phyloP scores from a whole-genome alignment of 2,113 vertebrate species.

The Eulemur macaco region DNA sequence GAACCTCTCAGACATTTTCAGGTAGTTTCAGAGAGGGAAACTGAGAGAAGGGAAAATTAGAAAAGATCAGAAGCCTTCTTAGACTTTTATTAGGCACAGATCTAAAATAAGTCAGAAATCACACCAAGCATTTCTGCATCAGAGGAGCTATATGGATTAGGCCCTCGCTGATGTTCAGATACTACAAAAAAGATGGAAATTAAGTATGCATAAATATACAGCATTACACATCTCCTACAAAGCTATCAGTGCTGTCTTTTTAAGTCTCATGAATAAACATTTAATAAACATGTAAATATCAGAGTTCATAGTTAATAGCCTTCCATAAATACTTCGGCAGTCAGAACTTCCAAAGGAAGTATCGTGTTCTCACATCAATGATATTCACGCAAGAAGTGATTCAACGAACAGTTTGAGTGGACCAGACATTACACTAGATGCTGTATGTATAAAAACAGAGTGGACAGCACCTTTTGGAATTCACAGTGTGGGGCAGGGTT shows the following conservation, averaged over 20 bases:
- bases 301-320: neutral
- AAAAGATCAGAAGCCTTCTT: neutral
- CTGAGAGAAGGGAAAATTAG: neutral
- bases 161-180: neutral
- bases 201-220: neutral
- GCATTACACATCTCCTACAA: neutral
- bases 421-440: neutral
- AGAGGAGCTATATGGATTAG: neutral
- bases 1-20: neutral
- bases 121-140: neutral
- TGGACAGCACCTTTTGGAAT: neutral
- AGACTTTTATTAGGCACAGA: neutral
- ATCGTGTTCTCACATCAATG: neutral
- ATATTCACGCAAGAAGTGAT: neutral
- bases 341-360: neutral
- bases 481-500: neutral
- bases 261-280: slow-evolving; percentile 30
- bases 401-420: neutral
- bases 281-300: neutral
- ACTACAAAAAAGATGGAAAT: neutral
- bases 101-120: neutral
- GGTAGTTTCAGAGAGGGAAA: neutral
- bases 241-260: neutral
- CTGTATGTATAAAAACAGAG: neutral
- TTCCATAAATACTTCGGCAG: neutral